A percentile compares a stretch with the other conserved stretches of the same genome.
Conservation (phyloP, 2,888 invertebrate species). For the Bruchidius siliquastri region DNA sequence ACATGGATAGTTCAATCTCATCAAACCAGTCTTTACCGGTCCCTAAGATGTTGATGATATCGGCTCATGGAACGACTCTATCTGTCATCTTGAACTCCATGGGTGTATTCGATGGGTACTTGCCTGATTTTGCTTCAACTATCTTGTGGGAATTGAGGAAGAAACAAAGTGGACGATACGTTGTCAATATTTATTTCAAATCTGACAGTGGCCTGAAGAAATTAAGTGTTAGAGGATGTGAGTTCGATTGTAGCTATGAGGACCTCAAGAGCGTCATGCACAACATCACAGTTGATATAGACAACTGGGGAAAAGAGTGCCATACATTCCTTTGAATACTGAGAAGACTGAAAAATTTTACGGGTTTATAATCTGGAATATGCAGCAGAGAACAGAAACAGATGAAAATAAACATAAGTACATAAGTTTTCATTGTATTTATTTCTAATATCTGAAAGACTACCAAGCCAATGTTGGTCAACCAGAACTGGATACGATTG, state of each 20-base stretch:
- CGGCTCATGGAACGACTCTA: conserved; percentile 77
- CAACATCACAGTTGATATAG: conserved; percentile 32
- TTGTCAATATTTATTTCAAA: conserved; percentile 54
- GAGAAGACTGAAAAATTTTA: too few relatives aligned
- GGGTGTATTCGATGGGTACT: conserved; percentile 61
- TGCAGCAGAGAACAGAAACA: too few relatives aligned
- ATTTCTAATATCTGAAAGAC: too few relatives aligned
- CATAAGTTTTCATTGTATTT: too few relatives aligned
- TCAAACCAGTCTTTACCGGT: background rate
- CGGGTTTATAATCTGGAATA: too few relatives aligned
- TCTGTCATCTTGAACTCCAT: conserved; percentile 68
- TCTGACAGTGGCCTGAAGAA: conserved; percentile 54
- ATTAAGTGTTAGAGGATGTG: conserved; percentile 63
- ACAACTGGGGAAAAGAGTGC: background rate
- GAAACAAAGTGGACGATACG: conserved; percentile 38
- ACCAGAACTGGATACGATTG: too few relatives aligned
- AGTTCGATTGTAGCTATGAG: conserved; percentile 57
- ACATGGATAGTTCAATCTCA: conserved; percentile 49
- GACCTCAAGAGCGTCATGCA: conserved; percentile 55
- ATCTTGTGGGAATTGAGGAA: conserved; percentile 63
- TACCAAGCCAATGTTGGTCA: too few relatives aligned
- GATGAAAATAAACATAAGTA: too few relatives aligned
- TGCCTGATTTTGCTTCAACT: conserved; percentile 64
- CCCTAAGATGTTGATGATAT: conserved; percentile 65
- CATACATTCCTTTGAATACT: background rate